Conservation (phyloP, 2,888 invertebrate species). For the Ennomos fuscantarius region DNA sequence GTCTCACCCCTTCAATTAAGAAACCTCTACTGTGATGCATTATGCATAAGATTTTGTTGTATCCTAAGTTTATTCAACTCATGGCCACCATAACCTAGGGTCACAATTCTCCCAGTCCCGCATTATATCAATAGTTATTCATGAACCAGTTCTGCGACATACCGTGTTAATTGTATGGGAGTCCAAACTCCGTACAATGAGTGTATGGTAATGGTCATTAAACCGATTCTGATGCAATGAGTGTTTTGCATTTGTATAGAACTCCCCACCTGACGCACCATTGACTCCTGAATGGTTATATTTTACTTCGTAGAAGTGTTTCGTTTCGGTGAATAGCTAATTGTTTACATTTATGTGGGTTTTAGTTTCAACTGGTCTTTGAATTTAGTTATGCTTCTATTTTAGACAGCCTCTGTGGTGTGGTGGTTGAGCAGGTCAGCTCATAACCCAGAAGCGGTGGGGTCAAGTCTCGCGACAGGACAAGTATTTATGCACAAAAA, state of each 20-base stretch:
- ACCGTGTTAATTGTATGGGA: constrained; percentile 39
- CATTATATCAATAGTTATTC: constrained; percentile 35
- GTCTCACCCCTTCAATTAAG: too few relatives aligned
- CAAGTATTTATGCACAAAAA: too few relatives aligned
- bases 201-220: constrained; percentile 34
- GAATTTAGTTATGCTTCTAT: background rate
- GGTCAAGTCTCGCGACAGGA: too few relatives aligned
- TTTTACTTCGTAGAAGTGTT: constrained; percentile 18
- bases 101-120: constrained; percentile 34
- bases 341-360: constrained; percentile 16
- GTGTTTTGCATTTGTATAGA: constrained; percentile 33
- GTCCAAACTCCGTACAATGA: constrained; percentile 35
- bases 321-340: constrained; percentile 21
- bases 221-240: constrained; percentile 23
- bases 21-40: too few relatives aligned
- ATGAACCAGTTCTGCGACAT: constrained; percentile 42
- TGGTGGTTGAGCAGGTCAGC: too few relatives aligned
- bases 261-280: constrained; percentile 34
- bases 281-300: constrained; percentile 34
- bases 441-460: too few relatives aligned
- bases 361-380: background rate
- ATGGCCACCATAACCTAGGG: constrained; percentile 27
- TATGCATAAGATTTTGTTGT: background rate
- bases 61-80: constrained; percentile 7
- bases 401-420: too few relatives aligned